Base-by-base conservation (phyloP, 2,113 vertebrate species). In the Erpornis zantholeuca region DNA sequence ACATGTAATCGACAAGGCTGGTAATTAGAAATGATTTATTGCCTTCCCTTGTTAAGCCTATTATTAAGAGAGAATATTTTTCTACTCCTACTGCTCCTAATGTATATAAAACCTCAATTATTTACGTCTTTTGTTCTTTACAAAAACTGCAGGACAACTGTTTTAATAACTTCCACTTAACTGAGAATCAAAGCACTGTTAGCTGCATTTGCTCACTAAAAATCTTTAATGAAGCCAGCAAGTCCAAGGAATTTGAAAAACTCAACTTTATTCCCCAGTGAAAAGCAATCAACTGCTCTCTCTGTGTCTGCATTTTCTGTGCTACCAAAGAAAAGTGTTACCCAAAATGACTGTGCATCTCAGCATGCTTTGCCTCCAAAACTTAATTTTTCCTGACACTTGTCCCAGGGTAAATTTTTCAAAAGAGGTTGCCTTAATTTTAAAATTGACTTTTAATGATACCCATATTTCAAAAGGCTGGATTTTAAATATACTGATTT, bases 21-120 rank as follows among this genome's bases (percentile, higher is more conserved):
- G 47, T 64, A 96, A 97, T 97, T 94, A 97, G 77, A 88, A 95
- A 63, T 86, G 35, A 95, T 95, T 95, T 97, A 93, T 95, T 97
- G 94, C 88, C 81, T 96, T 95, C 63, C 59, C 86, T 88, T 73
- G 86, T 94, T 92, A 94, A 85, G 63, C 56, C 63, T 81, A 15
- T 88, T 95, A 95, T 94, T 94, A 92, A 86, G 83, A 81, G 6
- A 92, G 84, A 90, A 82, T 94, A 93, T 92, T 91, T 92, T 89
- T 72, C 73, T 76, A 82, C 81, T 56, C 61, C 88, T 95, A 83
- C 29, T 64, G 78, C 73, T 91, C 66, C 87, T 90, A 83, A 88
- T 16, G 11, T 92, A 63, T 17, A 70, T 80, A 77, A 87, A 95
- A 91, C 47, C 60, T 83, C 52, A 69, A 84, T 80, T 94, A 85